A percentile compares a stretch with the other conserved stretches of the same genome.
Evolutionary conservation across 1,140 invertebrate species (phyloP).

Genomic region (Platyscapa corneri): DNA sequence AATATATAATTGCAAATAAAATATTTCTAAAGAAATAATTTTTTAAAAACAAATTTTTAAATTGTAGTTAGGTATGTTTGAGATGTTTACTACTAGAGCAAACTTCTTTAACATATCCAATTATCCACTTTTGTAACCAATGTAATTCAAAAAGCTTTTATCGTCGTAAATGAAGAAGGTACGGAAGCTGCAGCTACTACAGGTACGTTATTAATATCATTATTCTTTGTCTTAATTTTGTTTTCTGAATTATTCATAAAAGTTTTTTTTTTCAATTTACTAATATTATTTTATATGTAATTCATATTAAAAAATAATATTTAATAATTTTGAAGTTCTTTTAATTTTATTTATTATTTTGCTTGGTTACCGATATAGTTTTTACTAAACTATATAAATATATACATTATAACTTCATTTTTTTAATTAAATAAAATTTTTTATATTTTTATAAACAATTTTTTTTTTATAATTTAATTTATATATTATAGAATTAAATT

Average conservation of each 20-base stretch:
- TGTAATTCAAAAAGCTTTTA: constrained; percentile 83
- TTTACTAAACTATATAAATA: too few relatives aligned
- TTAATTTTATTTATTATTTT: too few relatives aligned
- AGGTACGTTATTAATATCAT: constrained; percentile 71
- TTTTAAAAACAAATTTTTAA: neutral
- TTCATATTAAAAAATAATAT: too few relatives aligned
- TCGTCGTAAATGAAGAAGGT: constrained; percentile 85
- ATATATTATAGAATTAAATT: too few relatives aligned
- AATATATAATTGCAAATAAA: neutral
- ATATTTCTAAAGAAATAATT: neutral
- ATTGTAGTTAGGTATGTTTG: constrained; percentile 75
- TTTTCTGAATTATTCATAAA: neutral
- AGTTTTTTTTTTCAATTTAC: neutral
- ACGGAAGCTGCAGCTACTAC: constrained; percentile 86
- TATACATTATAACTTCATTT: too few relatives aligned
- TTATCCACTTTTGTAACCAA: constrained; percentile 70
- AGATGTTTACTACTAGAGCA: constrained; percentile 76
- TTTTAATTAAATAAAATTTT: too few relatives aligned
- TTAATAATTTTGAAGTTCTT: too few relatives aligned
- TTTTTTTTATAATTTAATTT: too few relatives aligned
- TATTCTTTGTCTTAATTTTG: neutral
- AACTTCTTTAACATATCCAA: constrained; percentile 76
- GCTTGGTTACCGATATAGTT: too few relatives aligned
- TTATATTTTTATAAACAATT: too few relatives aligned
- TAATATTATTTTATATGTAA: too few relatives aligned